These are phyloP conservation scores for Zosterops borbonicus DNA, from an alignment of 2,113 vertebrate species.

Conservation along the genomic window DNA sequence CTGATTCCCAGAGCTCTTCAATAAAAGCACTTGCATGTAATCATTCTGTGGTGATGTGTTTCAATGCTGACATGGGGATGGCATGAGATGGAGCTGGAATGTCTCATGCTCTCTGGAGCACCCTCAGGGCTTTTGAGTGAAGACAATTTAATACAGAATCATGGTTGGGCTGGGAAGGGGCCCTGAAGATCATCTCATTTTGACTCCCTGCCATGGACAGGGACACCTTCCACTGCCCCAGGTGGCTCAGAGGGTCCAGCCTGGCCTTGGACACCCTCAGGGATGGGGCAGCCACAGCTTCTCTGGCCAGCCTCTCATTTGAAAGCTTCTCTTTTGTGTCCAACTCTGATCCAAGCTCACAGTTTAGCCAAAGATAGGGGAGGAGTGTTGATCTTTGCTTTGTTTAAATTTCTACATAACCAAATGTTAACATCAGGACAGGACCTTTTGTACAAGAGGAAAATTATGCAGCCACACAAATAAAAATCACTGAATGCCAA, in stretches of 20 bases:
- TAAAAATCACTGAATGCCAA: background rate
- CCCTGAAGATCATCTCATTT: background rate
- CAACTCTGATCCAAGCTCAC: background rate
- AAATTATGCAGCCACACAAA: background rate
- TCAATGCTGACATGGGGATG: background rate
- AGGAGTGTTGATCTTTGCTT: background rate
- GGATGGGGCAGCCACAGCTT: background rate
- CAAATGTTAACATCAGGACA: background rate
- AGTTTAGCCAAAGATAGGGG: background rate
- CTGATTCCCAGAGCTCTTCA: too few relatives aligned
- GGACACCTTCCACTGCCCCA: background rate
- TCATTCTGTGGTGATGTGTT: too few relatives aligned
- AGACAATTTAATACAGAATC: background rate
- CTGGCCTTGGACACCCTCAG: background rate
- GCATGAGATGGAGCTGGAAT: background rate
- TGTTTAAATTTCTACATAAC: background rate
- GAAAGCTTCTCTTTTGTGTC: background rate
- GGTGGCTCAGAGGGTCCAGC: background rate
- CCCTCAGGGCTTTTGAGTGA: background rate
- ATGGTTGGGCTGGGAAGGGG: background rate
- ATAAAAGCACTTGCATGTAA: too few relatives aligned
- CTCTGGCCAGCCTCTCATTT: background rate
- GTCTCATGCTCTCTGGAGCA: background rate
- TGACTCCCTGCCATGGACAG: background rate
- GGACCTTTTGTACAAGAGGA: background rate